Base-by-base conservation (phyloP, 2,797 vertebrate genomes). In the Neomorphus geoffroyi region DNA sequence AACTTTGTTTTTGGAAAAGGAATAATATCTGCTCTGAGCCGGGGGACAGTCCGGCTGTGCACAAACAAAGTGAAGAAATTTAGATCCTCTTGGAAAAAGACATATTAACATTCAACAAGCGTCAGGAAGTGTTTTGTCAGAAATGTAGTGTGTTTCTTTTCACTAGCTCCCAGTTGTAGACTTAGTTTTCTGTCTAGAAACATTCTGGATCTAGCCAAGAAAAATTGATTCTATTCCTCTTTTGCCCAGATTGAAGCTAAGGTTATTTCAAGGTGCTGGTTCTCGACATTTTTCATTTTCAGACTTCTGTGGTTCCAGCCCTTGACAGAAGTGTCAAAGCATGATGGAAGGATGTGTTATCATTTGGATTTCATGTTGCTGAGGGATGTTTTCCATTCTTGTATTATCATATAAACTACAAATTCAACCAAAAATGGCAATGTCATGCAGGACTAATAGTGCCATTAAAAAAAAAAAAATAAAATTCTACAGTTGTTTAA, bases 401-500 rank as follows among this genome's bases (percentile, higher is more conserved):
- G n/a, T 91, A 74, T 89, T 91, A 93, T 78, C 57, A 85, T 51
- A 94, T 80, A 94, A 93, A 80, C 94, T 78, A 85, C 50, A 95
- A 33, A 37, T 88, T 96, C 27, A 18, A 96, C 92, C 97, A 61
- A 93, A 96, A 96, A 89, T 43, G 65, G 69, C 86, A 95, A 80
- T 46, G 56, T 45, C 41, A 67, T 39, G 39, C n/a, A 96, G 86
- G 66, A 97, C 81, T 94, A 97, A 96, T 92, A 93, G 77, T 50
- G 41, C 51, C 91, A 97, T 97, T 46, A 46, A 95, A 96, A 97
- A 96, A 92, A 71, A 45, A n/a, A n/a, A n/a, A n/a, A n/a, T n/a
- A n/a, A 87, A 95, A 84, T 93, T 93, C 61, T 53, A 77, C 53
- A 51, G 94, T 19, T 92, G 58, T 87, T 95, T 94, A 79, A 96